phyloP scores from a whole-genome alignment of 2,888 invertebrate species.

The Holacanthella duospinosa region DNA sequence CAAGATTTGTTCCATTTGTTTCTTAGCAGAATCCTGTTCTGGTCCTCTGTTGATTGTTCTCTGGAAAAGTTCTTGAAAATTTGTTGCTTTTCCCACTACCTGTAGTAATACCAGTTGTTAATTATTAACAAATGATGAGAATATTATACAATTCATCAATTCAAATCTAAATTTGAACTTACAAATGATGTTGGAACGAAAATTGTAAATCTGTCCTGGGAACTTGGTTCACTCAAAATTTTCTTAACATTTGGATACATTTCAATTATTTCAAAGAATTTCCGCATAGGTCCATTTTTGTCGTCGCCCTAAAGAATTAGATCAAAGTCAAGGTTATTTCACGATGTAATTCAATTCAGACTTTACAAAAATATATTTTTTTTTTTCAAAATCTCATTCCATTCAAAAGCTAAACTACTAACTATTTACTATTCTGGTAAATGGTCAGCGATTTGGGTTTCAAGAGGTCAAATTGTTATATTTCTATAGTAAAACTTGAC shows the following conservation, averaged over 20 bases:
- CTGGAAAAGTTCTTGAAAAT: neutral
- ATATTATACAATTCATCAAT: too few species aligned
- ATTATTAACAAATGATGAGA: neutral
- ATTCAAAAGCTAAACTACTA: neutral
- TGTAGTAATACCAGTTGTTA: neutral
- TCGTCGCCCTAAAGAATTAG: neutral
- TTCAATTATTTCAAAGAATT: neutral
- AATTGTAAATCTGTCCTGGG: neutral
- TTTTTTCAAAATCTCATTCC: neutral
- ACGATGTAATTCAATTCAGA: too few species aligned
- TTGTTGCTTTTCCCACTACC: neutral
- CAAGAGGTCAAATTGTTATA: too few species aligned
- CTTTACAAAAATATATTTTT: neutral
- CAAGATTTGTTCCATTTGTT: constrained; percentile 58
- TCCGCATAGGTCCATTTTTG: neutral
- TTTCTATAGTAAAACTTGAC: too few species aligned
- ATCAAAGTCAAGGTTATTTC: too few species aligned
- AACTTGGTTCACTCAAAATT: neutral
- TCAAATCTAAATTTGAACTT: too few species aligned
- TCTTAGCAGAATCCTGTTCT: neutral
- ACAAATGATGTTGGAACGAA: neutral
- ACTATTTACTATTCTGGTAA: too few species aligned
- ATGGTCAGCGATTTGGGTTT: too few species aligned
- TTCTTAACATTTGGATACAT: neutral
- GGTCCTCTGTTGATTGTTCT: constrained; percentile 28